phyloP scores from a whole-genome alignment of 2,113 vertebrate genomes.

The Cnemophilus loriae region DNA sequence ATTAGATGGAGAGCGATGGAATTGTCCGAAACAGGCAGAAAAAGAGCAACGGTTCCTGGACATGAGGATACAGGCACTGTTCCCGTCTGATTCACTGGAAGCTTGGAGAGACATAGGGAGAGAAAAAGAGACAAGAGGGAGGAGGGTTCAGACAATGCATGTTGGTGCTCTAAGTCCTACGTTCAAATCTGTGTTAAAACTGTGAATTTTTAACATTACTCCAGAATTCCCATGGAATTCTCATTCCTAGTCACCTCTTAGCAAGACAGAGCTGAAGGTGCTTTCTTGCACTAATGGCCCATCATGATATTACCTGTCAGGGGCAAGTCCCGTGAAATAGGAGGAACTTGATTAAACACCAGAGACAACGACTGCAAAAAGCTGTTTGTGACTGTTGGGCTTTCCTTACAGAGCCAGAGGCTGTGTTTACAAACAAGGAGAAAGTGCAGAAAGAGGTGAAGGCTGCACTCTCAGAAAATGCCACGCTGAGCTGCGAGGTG shows the following conservation, averaged over 20 bases:
- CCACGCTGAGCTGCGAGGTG: slow-evolving; percentile 37
- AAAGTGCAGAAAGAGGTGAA: slow-evolving; percentile 74
- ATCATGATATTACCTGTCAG: not conserved
- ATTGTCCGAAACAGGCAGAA: not conserved
- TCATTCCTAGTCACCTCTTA: fast-evolving
- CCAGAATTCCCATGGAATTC: not conserved
- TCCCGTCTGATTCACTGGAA: not conserved
- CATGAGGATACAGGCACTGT: fast-evolving
- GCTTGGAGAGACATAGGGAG: not conserved
- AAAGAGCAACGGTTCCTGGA: not conserved
- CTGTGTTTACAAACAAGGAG: slow-evolving; percentile 10
- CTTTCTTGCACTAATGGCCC: not conserved
- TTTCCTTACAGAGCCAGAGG: not conserved
- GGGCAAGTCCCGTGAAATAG: not conserved
- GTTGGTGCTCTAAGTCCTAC: not conserved
- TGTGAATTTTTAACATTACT: not conserved
- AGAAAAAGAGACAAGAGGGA: not conserved
- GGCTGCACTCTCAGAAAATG: not conserved
- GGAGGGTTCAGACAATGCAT: fast-evolving
- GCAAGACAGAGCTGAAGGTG: not conserved
- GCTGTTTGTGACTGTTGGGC: fast-evolving
- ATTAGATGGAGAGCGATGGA: not conserved
- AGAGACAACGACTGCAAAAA: not conserved
- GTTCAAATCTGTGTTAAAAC: not conserved
- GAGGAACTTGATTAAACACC: not conserved